Evolutionary conservation across 2,797 vertebrate species (phyloP), one percentile per base, ranked within the genome.

Genomic region (Australoheros facetus): DNA sequence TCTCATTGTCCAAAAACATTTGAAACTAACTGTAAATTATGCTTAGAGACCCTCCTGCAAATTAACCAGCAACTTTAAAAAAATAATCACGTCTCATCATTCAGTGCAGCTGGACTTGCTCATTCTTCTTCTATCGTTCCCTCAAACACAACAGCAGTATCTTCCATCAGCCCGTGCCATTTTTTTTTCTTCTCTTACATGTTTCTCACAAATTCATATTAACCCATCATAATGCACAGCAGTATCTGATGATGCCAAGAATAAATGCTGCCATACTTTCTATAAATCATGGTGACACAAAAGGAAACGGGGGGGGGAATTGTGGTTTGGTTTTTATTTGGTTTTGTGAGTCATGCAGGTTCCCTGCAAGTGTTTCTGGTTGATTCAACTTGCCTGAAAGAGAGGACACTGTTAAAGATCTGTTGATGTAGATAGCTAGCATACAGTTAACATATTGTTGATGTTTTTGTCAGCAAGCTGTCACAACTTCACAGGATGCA

Each of bases 241-340:
- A 48, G 70, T 66, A 83, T 72, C 56, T 86, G 85, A 56, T 73
- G 78, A 85, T 85, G 80, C 80, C 73, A 64, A 71, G 75, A 91
- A 87, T 75, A 81, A 94, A 93, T 89, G 85, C 81, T 75, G 82
- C 81, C 84, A 80, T 77, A 60, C 55, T 16, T 82, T 81, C 75
- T 81, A 93, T 91, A 92, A 93, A 88, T 94, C 92, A 90, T 17
- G 14, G 70, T 88, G 87, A 85, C 88, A 84, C 28, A 2, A 37
- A 77, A 12, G 74, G 45, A 77, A 30, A 30, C 4, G 28, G 28
- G 28, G 28, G 28, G 28, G 28, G 28, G 28, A 1, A 28, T 30
- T 79, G 71, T 42, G 75, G 78, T 85, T 80, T 60, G 77, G 80
- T 56, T 16, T 83, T 87, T 80, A 73, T 23, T 39, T 54, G 30